Evolutionary conservation across 2,888 invertebrate genomes (phyloP).

Genomic region (Aphidoletes aphidimyza): DNA sequence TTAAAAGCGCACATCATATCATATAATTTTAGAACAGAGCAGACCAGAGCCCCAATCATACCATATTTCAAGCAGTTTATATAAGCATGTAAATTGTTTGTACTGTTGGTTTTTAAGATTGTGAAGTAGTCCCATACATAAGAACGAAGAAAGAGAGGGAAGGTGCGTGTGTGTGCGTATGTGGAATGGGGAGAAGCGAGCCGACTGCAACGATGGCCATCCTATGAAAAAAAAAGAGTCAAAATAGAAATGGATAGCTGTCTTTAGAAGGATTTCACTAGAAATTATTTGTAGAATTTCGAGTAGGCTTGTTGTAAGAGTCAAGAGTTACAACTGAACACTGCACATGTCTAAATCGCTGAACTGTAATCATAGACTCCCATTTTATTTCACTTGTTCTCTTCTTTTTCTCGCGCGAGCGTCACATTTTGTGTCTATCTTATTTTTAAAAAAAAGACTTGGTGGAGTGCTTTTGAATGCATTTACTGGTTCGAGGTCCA

Average conservation of each 20-base stretch:
- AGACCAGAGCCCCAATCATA: neutral
- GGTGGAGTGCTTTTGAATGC: neutral
- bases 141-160: neutral
- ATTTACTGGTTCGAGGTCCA: neutral
- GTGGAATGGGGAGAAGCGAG: too few species aligned
- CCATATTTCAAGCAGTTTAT: slow-evolving; percentile 20
- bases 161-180: neutral
- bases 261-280: neutral
- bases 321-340: neutral
- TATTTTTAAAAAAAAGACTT: neutral
- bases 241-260: neutral
- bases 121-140: neutral
- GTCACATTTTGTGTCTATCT: too few species aligned
- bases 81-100: slow-evolving; percentile 46
- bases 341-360: too few species aligned
- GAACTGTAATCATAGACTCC: too few species aligned
- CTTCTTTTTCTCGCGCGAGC: too few species aligned
- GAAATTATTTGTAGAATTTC: neutral
- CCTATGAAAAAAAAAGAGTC: neutral
- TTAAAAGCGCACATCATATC: neutral
- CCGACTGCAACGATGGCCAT: neutral
- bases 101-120: slow-evolving; percentile 28
- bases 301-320: neutral
- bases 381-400: too few species aligned
- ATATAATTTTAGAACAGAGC: neutral